Percentiles rank a stretch among this genome's conserved stretches.
These are phyloP conservation scores for Lasioglossum vierecki DNA, from an alignment of 2,888 invertebrate species.

Conservation along the genomic window DNA sequence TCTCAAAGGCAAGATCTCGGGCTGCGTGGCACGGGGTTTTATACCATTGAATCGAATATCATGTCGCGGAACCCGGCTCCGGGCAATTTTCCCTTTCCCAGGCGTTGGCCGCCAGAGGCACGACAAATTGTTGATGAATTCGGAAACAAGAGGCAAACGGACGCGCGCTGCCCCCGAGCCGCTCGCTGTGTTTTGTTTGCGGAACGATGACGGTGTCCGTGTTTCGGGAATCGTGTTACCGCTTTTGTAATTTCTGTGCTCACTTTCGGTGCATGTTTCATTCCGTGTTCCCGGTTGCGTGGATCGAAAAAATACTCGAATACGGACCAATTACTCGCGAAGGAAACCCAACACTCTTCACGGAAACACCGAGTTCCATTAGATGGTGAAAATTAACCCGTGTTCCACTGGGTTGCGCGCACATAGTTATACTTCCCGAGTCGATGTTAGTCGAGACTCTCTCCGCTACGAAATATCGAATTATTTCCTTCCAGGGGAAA, in stretches of 20 bases:
- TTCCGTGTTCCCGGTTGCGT: neutral
- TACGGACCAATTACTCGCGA: slow-evolving; percentile 4
- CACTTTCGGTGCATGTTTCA: slow-evolving; percentile 18
- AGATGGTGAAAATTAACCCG: slow-evolving; percentile 3
- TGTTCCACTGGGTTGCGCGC: neutral
- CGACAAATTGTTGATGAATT: slow-evolving; percentile 53
- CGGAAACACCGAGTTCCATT: neutral
- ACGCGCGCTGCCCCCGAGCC: neutral
- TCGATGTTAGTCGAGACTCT: neutral
- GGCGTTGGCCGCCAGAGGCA: neutral
- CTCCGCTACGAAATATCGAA: neutral
- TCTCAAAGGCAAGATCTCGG: slow-evolving; percentile 60
- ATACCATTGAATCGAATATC: slow-evolving; percentile 64
- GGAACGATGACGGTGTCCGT: slow-evolving; percentile 37
- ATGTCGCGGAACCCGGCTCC: slow-evolving; percentile 27
- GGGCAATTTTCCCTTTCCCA: slow-evolving; percentile 38
- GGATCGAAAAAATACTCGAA: neutral
- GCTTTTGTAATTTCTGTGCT: slow-evolving; percentile 44
- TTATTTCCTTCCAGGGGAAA: neutral
- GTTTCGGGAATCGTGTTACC: slow-evolving; percentile 39
- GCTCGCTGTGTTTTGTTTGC: slow-evolving; percentile 25
- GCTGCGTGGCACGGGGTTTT: slow-evolving; percentile 36
- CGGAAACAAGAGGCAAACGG: slow-evolving; percentile 32
- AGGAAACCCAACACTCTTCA: neutral
- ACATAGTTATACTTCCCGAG: neutral